Evolutionary conservation across 2,797 vertebrate genomes (phyloP), one percentile per base, ranked within the genome.

Genomic region (Acrocephalus scirpaceus): DNA sequence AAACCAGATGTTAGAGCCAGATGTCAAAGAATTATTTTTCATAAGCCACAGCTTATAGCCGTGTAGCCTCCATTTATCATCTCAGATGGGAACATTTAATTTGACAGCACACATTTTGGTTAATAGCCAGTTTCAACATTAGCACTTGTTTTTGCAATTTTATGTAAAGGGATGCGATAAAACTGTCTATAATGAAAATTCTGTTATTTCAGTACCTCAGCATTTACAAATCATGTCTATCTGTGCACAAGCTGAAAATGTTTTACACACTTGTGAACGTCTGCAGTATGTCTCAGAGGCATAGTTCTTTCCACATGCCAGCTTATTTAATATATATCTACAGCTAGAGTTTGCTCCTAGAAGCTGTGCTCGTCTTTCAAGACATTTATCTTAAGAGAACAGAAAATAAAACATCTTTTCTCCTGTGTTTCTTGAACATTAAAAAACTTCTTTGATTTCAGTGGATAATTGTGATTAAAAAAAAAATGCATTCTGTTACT

Each of bases 61-160:
- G 86, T 95, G 91, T 90, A 95, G 95, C 58, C 76, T 74, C 92
- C 92, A 97, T 98, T 98, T 95, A 97, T 97, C 97, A 97, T 95
- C 86, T 97, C 96, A 96, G 95, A 98, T 96, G 97, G 96, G 95
- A 97, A 94, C 91, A 94, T 90, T 98, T 97, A 97, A 97, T 98
- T 97, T 97, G 97, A 97, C 96, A 96, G 95, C 76, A 91, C 95
- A 90, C 89, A 65, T 94, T 97, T 97, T 98, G 97, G 97, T 97
- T 97, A 97, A 97, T 96, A 96, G 97, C 97, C 98, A 98, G 78
- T 95, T 97, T 97, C 96, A 97, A 95, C 96, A 97, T 97, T 94
- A 97, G 92, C 82, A 94, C 86, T 97, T 94, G 86, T 56, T 96
- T 96, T 93, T 88, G 60, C 93, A 97, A 96, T 95, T 92, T 95